Conservation (phyloP, 2,888 invertebrate genomes). For the Drosophila antonietae region DNA sequence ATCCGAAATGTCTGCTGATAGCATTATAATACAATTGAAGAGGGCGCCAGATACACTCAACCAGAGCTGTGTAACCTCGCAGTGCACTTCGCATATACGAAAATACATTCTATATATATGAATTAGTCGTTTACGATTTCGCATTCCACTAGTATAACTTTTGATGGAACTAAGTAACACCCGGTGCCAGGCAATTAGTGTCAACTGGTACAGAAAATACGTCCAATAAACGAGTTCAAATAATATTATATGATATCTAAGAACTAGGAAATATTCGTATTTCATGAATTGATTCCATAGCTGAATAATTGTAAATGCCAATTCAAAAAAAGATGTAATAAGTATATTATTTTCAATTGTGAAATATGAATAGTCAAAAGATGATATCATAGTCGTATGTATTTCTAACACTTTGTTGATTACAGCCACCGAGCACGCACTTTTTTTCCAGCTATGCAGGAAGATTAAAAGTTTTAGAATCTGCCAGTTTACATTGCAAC, state of each 20-base stretch:
- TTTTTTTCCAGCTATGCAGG: constrained; percentile 3
- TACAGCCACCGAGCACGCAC: not conserved
- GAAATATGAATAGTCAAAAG: not conserved
- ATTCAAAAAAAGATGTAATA: not conserved
- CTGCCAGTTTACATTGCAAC: not conserved
- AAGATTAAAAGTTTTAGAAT: not conserved
- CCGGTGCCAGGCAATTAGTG: constrained; percentile 16
- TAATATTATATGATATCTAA: not conserved
- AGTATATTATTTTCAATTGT: constrained; percentile 1
- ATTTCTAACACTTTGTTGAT: constrained; percentile 13
- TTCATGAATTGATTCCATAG: not conserved
- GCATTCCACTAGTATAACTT: not conserved
- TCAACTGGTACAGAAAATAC: constrained; percentile 6
- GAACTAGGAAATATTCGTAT: accelerated
- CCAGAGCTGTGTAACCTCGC: constrained; percentile 7
- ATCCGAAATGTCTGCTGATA: not conserved
- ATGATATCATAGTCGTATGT: constrained; percentile 1
- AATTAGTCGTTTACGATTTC: not conserved
- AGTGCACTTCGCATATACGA: constrained; percentile 11
- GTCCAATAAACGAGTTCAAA: constrained; percentile 16
- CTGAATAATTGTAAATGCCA: not conserved
- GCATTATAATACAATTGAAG: not conserved
- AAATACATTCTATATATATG: not conserved
- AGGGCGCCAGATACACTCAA: not conserved
- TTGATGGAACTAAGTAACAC: not conserved